Base-by-base conservation (phyloP, 2,888 invertebrate species). In the Cephus nigrinus region DNA sequence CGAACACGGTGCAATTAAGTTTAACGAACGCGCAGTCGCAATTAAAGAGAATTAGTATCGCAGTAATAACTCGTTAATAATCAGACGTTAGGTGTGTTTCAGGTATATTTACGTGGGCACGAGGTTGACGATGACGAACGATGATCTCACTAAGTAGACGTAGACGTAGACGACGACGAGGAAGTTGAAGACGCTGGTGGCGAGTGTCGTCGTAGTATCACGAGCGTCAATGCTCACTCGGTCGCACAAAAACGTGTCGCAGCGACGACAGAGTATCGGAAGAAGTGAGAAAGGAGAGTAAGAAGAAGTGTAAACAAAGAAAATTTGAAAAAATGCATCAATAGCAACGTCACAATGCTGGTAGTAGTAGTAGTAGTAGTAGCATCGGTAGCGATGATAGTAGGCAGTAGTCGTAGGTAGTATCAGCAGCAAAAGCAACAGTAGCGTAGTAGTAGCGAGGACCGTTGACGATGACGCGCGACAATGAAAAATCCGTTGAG, bases 41-140 rank as follows among this genome's bases (percentile, higher is more conserved):
- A 90, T 89, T 90, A 89, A 88, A 87, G 87, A 89, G 90, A 89
- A 90, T 90, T 90, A 91, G 87, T 86, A 89, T 87, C 86, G 84
- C 86, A 87, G 86, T 87, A 90, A 90, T 89, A 90, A 90, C 88
- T 89, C 88, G 88, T 88, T 88, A 88, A 90, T 89, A 88, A 89
- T 88, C 88, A 87, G 86, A 71, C 71, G 31, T 71, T 32, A 71
- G 71, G 30, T 69, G n/a, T 68, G 68, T 74, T 78, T 76, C 80
- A 71, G 71, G 72, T 68, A 84, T 86, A 86, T 86, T 85, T 86
- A 85, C 85, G 84, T 84, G 83, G 82, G 55, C 55, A 55, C 55
- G 55, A 55, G 55, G 55, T 55, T 55, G 55, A 55, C 55, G 55
- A 55, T 23, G 55, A 55, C 23, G 55, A 31, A 71, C 84, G 80